Base-by-base conservation (phyloP, 2,888 invertebrate genomes). In the Chymomyza amoena region DNA sequence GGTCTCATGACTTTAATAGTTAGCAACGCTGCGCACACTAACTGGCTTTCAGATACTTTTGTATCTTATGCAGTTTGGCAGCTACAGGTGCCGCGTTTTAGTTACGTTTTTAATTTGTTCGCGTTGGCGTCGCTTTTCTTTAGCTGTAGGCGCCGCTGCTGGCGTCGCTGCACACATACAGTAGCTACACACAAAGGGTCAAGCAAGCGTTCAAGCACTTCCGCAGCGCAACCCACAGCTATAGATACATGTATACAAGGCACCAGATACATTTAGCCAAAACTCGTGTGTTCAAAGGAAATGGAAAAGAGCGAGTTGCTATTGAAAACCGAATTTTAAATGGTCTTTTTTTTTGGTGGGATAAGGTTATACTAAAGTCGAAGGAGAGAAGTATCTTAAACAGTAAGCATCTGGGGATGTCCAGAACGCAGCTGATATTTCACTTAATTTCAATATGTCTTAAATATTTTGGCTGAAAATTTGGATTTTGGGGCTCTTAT, bases 301-400 rank as follows among this genome's bases (percentile, higher is more conserved):
- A 45, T 13, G 39, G 13, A 45, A 45, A 45, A 45, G 39, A 10
- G 39, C 32, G 1, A 45, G 39, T 13, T 13, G 10, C 13, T 10
- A 13, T 45, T 13, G 39, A 13, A 45, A 10, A 1, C 13, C 54
- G 18, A 54, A 16, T 9, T 68, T 57, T 63, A 2, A 79, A 61
- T 77, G 70, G 73, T 67, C 65, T 76, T 6, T 32, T 25, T 25
- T 25, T 25, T 25, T 25, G 3, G n/a, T n/a, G n/a, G n/a, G n/a
- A 25, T 25, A 4, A 25, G 25, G 4, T 25, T 25, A 25, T 25
- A 2, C 25, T 25, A 3, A 25, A 4, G 4, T 25, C 25, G 25
- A 25, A 25, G 25, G 25, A 3, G 25, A 25, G 25, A 25, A 25
- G 25, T 25, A 25, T 25, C 25, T 25, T 25, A 0, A 25, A 25